A percentile compares a stretch with the other conserved stretches of the same genome.
Evolutionary conservation across 1,140 invertebrate species (phyloP).

Genomic region (Lerema accius): DNA sequence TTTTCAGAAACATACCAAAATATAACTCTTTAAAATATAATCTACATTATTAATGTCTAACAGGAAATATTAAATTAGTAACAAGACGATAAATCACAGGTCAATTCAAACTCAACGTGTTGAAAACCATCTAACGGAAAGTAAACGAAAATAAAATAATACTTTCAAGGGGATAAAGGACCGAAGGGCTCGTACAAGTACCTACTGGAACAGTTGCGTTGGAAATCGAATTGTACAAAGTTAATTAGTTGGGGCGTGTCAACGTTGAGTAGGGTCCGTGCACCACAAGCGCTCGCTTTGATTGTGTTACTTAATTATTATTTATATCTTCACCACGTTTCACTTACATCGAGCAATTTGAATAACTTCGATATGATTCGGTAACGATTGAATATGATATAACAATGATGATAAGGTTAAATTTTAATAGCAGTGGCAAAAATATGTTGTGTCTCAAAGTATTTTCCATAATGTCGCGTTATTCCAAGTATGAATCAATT

Average conservation of each 20-base stretch:
- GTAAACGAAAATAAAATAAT: constrained; percentile 11
- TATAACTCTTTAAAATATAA: too few relatives aligned
- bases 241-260: constrained; percentile 69
- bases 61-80: too few relatives aligned
- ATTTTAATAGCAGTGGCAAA: too few relatives aligned
- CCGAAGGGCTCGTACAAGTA: constrained; percentile 33
- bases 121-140: background rate
- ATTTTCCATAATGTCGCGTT: too few relatives aligned
- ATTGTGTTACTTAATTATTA: constrained; percentile 31
- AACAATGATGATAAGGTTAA: too few relatives aligned
- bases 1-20: too few relatives aligned
- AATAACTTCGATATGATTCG: constrained; percentile 11
- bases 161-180: background rate
- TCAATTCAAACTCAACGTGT: constrained; percentile 5
- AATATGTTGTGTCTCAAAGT: too few relatives aligned
- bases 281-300: constrained; percentile 16
- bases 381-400: too few relatives aligned
- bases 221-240: constrained; percentile 70
- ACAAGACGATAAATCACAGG: too few relatives aligned
- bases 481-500: too few relatives aligned
- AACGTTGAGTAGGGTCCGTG: constrained; percentile 61
- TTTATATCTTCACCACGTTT: constrained; percentile 28
- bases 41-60: too few relatives aligned
- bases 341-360: constrained; percentile 19
- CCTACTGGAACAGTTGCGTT: constrained; percentile 65